phyloP scores from a whole-genome alignment of 2,888 invertebrate genomes.

The Horisme vitalbata region DNA sequence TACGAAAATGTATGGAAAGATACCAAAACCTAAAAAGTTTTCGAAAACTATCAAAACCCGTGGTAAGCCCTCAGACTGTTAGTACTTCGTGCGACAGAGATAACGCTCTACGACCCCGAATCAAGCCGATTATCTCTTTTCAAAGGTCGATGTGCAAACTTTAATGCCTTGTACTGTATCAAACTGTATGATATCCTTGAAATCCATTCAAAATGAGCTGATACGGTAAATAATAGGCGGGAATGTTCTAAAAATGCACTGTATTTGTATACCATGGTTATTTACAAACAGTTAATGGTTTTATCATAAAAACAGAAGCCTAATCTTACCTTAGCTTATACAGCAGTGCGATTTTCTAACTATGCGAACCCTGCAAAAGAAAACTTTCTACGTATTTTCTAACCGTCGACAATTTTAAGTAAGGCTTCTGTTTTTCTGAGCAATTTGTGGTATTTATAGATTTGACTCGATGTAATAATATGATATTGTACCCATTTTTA shows the following conservation, averaged over 20 bases:
- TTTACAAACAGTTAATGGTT: constrained; percentile 36
- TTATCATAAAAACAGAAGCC: constrained; percentile 66
- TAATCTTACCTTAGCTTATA: constrained; percentile 68
- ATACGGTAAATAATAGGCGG: constrained; percentile 49
- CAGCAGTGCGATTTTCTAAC: constrained; percentile 76
- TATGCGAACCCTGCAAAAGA: constrained; percentile 70
- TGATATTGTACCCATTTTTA: constrained; percentile 2
- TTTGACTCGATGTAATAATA: constrained; percentile 6
- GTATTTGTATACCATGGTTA: constrained; percentile 43
- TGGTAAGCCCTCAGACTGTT: no score
- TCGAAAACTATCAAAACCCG: no score
- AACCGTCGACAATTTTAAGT: constrained; percentile 9
- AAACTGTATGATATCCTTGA: neutral
- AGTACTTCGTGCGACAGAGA: no score
- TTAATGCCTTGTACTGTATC: no score
- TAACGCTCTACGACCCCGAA: no score
- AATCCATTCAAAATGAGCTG: neutral
- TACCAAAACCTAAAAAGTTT: no score
- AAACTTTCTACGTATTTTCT: constrained; percentile 38
- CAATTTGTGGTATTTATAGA: constrained; percentile 8
- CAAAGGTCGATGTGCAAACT: no score
- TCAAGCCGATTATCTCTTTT: no score
- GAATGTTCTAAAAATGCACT: constrained; percentile 40
- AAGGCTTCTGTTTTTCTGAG: constrained; percentile 59
- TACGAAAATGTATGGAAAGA: no score